Conservation (phyloP, 64 coral and sea anemone species). For the Actinia equina region DNA sequence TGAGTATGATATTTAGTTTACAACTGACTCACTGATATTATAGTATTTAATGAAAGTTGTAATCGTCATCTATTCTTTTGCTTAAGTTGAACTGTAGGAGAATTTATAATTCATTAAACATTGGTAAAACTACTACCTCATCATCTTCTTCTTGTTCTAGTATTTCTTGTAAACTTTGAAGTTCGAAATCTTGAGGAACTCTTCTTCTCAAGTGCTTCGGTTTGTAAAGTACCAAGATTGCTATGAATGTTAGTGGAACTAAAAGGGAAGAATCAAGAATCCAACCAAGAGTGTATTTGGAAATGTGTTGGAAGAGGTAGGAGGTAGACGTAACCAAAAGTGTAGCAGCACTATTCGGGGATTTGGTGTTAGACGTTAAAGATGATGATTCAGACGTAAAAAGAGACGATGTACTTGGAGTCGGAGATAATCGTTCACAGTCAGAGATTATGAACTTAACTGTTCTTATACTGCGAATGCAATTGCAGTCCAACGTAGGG, state of each 20-base stretch:
- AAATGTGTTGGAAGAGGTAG: not conserved
- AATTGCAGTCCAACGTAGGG: not conserved
- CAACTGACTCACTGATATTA: no score
- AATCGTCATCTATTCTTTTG: no score
- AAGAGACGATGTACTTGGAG: not conserved
- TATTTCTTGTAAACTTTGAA: no score
- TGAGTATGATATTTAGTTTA: no score
- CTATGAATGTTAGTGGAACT: not conserved
- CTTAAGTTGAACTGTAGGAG: no score
- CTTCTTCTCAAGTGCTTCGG: not conserved
- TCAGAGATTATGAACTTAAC: conserved; percentile 5
- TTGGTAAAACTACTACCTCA: no score
- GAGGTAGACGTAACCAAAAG: not conserved
- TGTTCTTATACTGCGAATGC: not conserved
- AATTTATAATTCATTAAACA: no score
- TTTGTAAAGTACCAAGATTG: not conserved
- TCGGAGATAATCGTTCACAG: not conserved
- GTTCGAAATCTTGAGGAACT: no score
- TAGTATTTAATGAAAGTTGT: no score
- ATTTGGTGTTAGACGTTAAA: not conserved
- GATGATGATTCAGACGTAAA: not conserved
- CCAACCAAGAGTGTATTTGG: not conserved
- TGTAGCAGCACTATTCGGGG: not conserved
- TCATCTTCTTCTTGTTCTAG: no score
- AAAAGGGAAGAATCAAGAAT: not conserved